Evolutionary conservation across 2,888 invertebrate genomes (phyloP).

Genomic region (Cephonodes hylas): DNA sequence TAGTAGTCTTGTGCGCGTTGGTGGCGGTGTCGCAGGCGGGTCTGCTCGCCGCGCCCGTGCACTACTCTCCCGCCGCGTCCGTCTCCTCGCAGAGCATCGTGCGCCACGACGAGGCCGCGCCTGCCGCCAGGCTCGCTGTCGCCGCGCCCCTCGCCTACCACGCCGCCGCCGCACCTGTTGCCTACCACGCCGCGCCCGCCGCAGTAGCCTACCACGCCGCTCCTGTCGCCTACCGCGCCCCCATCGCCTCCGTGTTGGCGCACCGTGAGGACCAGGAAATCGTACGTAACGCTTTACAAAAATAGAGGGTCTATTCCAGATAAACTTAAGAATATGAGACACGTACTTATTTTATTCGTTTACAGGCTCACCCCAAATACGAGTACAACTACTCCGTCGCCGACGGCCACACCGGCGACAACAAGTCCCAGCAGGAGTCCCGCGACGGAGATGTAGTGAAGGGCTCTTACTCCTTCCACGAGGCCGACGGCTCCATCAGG

Average conservation of each 20-base stretch:
- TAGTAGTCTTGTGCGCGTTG: conserved; percentile 56
- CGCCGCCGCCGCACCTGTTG: conserved; percentile 1
- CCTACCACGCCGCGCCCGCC: conserved; percentile 9
- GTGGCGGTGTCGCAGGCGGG: conserved; percentile 60
- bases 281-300: no score
- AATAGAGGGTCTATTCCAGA: not conserved
- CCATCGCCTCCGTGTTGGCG: conserved; percentile 12
- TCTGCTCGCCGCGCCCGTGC: no score
- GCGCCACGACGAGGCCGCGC: conserved; percentile 52
- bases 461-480: conserved; percentile 53
- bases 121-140: conserved; percentile 33
- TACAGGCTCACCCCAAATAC: conserved; percentile 6
- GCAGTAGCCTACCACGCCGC: conserved; percentile 30
- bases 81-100: conserved; percentile 71
- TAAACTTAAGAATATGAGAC: not conserved
- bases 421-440: conserved; percentile 62
- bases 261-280: no score
- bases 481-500: conserved; percentile 11
- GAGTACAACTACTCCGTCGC: conserved; percentile 66
- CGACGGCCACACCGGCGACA: conserved; percentile 70
- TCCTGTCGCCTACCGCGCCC: conserved; percentile 34
- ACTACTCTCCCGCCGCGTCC: no score
- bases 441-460: conserved; percentile 68
- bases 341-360: not conserved
- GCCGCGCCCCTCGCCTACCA: conserved; percentile 13